Percentiles rank a stretch among this genome's conserved stretches.
Evolutionary conservation across 2,797 vertebrate genomes (phyloP).

Genomic region (Coracias cyanogaster): DNA sequence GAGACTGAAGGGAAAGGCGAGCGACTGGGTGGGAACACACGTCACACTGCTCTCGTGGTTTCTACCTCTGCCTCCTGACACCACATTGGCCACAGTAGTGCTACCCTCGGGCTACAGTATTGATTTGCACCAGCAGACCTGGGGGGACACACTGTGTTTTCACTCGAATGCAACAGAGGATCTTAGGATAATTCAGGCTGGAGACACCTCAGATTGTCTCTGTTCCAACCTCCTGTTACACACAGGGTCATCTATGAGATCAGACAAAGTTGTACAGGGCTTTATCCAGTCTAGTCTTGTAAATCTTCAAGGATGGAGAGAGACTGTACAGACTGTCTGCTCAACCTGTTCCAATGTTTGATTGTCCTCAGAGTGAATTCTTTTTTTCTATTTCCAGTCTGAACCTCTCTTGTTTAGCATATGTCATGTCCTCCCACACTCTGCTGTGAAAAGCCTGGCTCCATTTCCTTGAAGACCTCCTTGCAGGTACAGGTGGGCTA

Average conservation of each 20-base stretch:
- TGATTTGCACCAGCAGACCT: background rate
- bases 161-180: background rate
- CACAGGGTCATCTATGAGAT: background rate
- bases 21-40: background rate
- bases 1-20: background rate
- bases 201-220: background rate
- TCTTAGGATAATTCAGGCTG: background rate
- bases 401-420: background rate
- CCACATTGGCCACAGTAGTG: background rate
- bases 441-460: background rate
- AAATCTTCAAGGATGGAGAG: background rate
- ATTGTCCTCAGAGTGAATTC: background rate
- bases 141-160: background rate
- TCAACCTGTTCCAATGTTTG: background rate
- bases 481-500: background rate
- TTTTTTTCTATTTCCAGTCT: background rate
- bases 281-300: background rate
- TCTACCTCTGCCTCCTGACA: background rate
- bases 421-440: background rate
- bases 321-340: background rate
- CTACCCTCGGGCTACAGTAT: background rate
- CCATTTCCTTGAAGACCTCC: background rate
- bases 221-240: background rate
- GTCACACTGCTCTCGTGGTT: background rate
- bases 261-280: background rate